Conservation (phyloP, 2,797 vertebrate genomes). For the Galago senegalensis region DNA sequence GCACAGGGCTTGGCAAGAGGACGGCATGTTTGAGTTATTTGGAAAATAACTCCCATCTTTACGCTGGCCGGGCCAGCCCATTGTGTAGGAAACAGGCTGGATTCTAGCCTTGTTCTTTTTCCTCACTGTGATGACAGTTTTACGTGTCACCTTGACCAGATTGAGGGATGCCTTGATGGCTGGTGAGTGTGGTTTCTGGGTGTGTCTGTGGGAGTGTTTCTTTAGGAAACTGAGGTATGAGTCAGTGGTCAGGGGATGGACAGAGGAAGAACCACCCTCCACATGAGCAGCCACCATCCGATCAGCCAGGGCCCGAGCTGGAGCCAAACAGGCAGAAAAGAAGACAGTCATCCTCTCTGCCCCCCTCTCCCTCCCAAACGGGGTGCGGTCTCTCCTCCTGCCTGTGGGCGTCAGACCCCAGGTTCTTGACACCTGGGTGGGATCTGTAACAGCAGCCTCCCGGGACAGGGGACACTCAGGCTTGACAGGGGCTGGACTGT, state of each 20-base stretch:
- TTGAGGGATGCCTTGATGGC: not conserved
- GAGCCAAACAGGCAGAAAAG: not conserved
- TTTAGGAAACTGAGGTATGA: not conserved
- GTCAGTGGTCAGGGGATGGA: not conserved
- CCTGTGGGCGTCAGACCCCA: not conserved
- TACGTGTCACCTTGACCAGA: not conserved
- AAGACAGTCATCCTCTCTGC: not conserved
- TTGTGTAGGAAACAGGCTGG: not conserved
- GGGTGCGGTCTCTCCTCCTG: not conserved
- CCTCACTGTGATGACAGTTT: not conserved
- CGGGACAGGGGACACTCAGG: rapidly evolving
- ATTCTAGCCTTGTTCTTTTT: not conserved
- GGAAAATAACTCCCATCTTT: not conserved
- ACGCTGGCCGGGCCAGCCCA: not conserved
- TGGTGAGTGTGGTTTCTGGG: not conserved
- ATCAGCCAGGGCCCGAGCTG: not conserved
- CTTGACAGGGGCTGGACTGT: not conserved
- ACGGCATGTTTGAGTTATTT: not conserved
- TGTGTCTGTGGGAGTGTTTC: not conserved
- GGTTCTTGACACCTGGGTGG: not conserved
- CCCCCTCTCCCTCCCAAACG: not conserved
- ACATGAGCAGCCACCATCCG: not conserved
- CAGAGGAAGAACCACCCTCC: not conserved
- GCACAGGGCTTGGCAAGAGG: not conserved
- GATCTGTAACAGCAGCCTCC: not conserved